A percentile compares a stretch with the other conserved stretches of the same genome.
These are phyloP conservation scores for Lates calcarifer DNA, from an alignment of 2,113 vertebrate genomes.

Conservation along the genomic window DNA sequence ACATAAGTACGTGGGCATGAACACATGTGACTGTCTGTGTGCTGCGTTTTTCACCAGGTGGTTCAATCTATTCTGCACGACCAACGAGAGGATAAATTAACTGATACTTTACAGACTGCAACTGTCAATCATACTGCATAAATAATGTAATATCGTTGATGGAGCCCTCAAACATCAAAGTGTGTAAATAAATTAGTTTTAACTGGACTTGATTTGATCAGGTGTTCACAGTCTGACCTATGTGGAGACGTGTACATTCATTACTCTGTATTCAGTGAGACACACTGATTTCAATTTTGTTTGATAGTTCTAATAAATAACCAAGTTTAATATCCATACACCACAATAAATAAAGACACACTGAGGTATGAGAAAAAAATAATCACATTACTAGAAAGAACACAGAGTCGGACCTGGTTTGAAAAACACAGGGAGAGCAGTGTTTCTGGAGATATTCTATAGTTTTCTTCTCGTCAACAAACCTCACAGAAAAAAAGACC, in stretches of 20 bases:
- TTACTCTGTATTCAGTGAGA: background rate
- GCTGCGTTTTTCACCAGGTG: constrained; percentile 1
- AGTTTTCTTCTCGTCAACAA: too few species aligned
- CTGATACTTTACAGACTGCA: background rate
- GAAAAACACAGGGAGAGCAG: too few species aligned
- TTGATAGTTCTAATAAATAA: background rate
- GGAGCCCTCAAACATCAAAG: background rate
- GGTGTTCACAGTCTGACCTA: background rate
- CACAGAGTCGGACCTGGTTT: background rate
- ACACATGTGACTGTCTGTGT: constrained; percentile 1
- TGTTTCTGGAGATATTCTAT: too few species aligned
- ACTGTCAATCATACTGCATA: background rate
- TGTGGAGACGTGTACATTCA: background rate
- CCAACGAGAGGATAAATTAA: background rate
- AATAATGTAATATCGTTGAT: background rate
- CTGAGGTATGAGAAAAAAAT: background rate
- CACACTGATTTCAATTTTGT: background rate
- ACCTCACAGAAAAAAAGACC: too few species aligned
- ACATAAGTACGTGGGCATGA: background rate
- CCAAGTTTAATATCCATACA: background rate
- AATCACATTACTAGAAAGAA: too few species aligned
- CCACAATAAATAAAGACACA: background rate
- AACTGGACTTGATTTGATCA: background rate
- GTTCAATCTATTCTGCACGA: background rate
- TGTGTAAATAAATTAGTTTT: background rate